Percentiles rank a stretch among this genome's conserved stretches.
Conservation (phyloP, 2,797 vertebrate genomes). For the Xenentodon cancila region DNA sequence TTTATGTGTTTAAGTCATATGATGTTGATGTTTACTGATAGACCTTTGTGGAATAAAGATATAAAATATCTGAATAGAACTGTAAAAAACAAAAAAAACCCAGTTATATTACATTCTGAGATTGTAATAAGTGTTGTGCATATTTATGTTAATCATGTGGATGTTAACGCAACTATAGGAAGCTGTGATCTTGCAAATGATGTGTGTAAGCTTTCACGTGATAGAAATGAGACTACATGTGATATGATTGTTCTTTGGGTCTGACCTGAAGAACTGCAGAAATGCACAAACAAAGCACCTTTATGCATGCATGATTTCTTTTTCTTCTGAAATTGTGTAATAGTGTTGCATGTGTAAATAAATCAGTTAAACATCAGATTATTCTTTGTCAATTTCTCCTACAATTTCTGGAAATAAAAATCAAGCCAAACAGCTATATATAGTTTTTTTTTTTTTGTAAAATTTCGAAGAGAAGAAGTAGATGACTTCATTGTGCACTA, state of each 20-base stretch:
- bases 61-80: conserved; percentile 26
- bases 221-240: background rate
- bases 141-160: background rate
- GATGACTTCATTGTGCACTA: conserved; percentile 57
- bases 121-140: background rate
- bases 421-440: too few relatives aligned
- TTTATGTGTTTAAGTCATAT: conserved; percentile 12
- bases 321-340: conserved; percentile 4
- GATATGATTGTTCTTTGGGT: conserved; percentile 8
- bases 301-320: conserved; percentile 22
- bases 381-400: conserved; percentile 6
- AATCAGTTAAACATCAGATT: conserved; percentile 18
- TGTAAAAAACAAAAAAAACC: conserved; percentile 1
- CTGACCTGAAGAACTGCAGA: conserved; percentile 20
- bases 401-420: too few relatives aligned
- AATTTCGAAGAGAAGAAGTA: conserved; percentile 3
- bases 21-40: background rate
- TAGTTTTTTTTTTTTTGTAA: conserved; percentile 4
- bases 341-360: conserved; percentile 36
- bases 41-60: background rate
- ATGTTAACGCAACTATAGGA: background rate
- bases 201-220: too few relatives aligned
- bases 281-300: conserved; percentile 46
- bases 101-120: background rate
- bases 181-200: background rate